Evolutionary conservation across 2,113 vertebrate genomes (phyloP), one percentile per base, ranked within the genome.

Genomic region (Tachuris rubrigastra): DNA sequence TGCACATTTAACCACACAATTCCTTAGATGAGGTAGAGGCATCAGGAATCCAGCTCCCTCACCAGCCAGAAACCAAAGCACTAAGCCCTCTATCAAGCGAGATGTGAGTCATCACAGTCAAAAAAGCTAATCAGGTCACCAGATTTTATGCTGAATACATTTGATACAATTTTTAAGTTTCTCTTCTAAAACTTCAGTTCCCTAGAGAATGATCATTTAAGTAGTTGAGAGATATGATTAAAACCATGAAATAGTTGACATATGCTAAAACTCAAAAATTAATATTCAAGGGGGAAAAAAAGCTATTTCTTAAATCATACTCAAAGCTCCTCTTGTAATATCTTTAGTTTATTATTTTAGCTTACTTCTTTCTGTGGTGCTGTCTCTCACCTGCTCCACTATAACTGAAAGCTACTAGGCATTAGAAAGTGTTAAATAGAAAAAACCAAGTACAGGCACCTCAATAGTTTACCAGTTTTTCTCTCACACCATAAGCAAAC

Each of bases 141-240:
- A 94, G 69, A 93, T 96, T 86, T 92, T 93, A 85, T 93, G 62
- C 79, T 94, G 90, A 94, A 96, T 92, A 90, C 27, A 86, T 94
- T 90, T 86, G 20, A 80, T 83, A 53, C 28, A n/a, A 80, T 90
- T 95, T 94, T 93, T 66, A 90, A 94, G 90, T 95, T 95, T 90
- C 82, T 93, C 42, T 87, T 95, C 83, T 92, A 86, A 96, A 96
- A 94, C 78, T 96, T 93, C 2, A 0, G 18, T 42, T 97, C 94
- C 90, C 95, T 46, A 49, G 92, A 71, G 88, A 85, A 77, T 24
- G 71, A 93, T 88, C 52, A 88, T 88, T 91, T 90, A 90, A 79
- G 67, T 58, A 63, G 53, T 18, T 93, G 52, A 76, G 41, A 82
- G 44, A 44, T 79, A 47, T 11, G 49, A 92, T 77, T 85, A 93